Conservation (phyloP, 2,113 vertebrate genomes). For the Carollia perspicillata region DNA sequence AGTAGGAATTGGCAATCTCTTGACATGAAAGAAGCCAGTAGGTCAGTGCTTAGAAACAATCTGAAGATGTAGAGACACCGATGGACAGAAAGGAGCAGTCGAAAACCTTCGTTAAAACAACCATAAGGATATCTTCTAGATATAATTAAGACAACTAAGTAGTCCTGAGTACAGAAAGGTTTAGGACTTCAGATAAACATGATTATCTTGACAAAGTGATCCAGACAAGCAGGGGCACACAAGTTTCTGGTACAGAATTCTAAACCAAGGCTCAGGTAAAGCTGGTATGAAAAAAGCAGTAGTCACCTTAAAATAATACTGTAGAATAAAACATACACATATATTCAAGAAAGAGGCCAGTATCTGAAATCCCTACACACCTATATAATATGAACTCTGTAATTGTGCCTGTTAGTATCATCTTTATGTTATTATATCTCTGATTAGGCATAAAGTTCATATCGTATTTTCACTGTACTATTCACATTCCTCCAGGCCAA, state of each 20-base stretch:
- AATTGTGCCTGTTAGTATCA: not conserved
- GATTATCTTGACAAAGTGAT: conserved; percentile 32
- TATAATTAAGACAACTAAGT: not conserved
- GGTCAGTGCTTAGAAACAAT: not conserved
- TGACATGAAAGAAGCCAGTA: not conserved
- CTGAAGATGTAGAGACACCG: not conserved
- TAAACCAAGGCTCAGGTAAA: conserved; percentile 30
- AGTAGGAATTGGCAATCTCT: not conserved
- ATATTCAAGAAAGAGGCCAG: not conserved
- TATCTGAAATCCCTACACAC: not conserved
- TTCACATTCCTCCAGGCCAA: not conserved
- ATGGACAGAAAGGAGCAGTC: not conserved
- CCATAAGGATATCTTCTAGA: not conserved
- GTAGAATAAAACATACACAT: not conserved
- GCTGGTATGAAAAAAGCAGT: not conserved
- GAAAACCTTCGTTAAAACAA: not conserved
- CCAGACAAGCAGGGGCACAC: not conserved
- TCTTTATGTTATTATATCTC: not conserved
- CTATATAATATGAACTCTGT: not conserved
- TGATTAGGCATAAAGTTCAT: not conserved
- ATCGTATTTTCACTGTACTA: not conserved
- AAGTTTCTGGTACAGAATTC: conserved; percentile 14
- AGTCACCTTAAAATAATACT: not conserved
- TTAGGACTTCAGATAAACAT: conserved; percentile 40
- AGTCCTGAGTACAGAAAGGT: not conserved